Conservation (phyloP, 2,113 vertebrate genomes). For the Ailurus styani region DNA sequence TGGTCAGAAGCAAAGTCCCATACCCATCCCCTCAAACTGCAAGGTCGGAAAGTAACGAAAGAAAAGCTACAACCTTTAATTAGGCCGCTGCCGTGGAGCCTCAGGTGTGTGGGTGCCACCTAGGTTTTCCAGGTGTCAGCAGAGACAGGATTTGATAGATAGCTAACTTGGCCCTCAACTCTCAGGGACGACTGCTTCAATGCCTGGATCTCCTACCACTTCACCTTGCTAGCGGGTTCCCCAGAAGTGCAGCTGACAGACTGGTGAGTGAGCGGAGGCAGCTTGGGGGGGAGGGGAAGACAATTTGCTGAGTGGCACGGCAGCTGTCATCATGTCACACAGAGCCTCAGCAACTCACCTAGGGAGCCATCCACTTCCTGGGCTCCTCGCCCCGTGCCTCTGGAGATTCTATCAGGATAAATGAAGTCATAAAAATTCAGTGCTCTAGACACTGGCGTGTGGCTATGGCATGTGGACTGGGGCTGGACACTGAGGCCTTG, state of each 20-base stretch:
- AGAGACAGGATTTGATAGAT: slow-evolving; percentile 63
- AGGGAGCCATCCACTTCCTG: background rate
- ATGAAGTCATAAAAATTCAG: background rate
- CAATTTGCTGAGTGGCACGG: background rate
- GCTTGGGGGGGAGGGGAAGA: background rate
- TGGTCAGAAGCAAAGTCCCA: slow-evolving; percentile 26
- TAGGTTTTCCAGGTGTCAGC: slow-evolving; percentile 56
- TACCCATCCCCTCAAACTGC: background rate
- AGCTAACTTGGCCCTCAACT: slow-evolving; percentile 55
- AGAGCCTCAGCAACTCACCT: slow-evolving; percentile 2
- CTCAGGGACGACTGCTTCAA: slow-evolving; percentile 39
- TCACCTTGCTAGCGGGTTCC: slow-evolving; percentile 35
- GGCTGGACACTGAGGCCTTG: background rate
- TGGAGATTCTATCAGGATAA: background rate
- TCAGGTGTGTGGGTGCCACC: slow-evolving; percentile 52
- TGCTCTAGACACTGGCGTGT: background rate
- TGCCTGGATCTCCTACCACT: slow-evolving; percentile 23
- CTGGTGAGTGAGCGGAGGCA: background rate
- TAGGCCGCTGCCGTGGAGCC: slow-evolving; percentile 48
- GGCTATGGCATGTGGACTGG: too few relatives aligned
- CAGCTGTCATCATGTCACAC: background rate
- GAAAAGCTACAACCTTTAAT: slow-evolving; percentile 58
- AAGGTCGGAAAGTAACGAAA: slow-evolving; percentile 65
- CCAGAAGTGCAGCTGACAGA: slow-evolving; percentile 33
- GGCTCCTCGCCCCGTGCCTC: background rate